Evolutionary conservation across 2,888 invertebrate species (phyloP), one percentile per base, ranked within the genome.

Genomic region (Zeuzera pyrina): DNA sequence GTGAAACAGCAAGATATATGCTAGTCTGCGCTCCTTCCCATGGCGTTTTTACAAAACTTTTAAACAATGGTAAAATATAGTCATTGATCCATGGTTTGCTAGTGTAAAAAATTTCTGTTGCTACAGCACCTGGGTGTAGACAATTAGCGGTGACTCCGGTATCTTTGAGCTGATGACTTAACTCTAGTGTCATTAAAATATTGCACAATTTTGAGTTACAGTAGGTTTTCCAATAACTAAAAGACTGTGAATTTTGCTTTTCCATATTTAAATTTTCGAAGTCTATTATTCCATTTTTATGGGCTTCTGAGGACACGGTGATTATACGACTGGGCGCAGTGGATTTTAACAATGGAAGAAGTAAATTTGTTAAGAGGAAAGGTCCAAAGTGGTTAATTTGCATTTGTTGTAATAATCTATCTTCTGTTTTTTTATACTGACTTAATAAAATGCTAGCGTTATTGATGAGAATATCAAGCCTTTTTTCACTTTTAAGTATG

Each of bases 41-140:
- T 5, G 31, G 12, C 3, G 35, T 30, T 12, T 38, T 38, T 10
- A 19, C 29, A 22, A 32, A 38, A 11, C 31, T 12, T 16, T 12
- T 16, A 6, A 32, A 10, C 4, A 38, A 2, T 4, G 15, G 27
- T 12, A 11, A 12, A 11, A 25, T 25, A 6, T 10, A 3, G 10
- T 22, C 22, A 10, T 10, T 10, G 11, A 7, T 11, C 7, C 12
- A 11, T 11, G 25, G 11, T 11, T 12, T 25, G 10, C 13, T 13
- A 13, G 10, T 14, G 14, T 10, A 12, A 12, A 91, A 91, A 27
- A 91, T 90, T 21, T 89, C 90, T 1, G 88, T 88, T 60, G 88
- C 88, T 36, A 91, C 88, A 74, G 91, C 85, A 13, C 93, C 92
- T 0, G 92, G 93, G 74, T 92, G 92, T 30, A 92, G 69, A 46